Evolutionary conservation across 1,140 invertebrate genomes (phyloP), one percentile per base, ranked within the genome.

Genomic region (Drosophila nigrodunni): DNA sequence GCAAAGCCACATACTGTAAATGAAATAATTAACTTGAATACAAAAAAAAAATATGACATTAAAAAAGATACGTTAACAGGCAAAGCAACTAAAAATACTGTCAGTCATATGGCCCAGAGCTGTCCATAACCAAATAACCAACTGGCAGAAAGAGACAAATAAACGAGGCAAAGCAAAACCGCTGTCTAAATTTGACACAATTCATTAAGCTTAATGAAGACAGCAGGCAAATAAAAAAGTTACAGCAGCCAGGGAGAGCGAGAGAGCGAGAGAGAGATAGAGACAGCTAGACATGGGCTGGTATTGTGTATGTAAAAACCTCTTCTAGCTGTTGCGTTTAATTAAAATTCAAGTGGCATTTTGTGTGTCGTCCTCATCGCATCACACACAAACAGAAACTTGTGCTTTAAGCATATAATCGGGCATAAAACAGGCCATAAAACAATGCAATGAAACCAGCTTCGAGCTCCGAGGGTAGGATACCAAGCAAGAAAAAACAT

Each of bases 261-360:
- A 54, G 21, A 58, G 50, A 13, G 43, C 15, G 18, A 50, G n/a
- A 52, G 25, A 71, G 4, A 39, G 59, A 46, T 1, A 49, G 37
- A 61, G 35, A 25, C 7, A 59, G 57, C 39, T 15, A 65, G 41
- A 43, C 11, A 47, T 54, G 39, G 30, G 44, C 46, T 57, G 55
- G 21, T 18, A 35, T 41, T 66, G 37, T 64, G 49, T 44, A 57
- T 37, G 35, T 50, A 50, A 43, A 30, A 49, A 61, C 34, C 52
- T 66, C 9, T 62, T 47, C 74, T 83, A 88, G 80, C 85, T 89
- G 85, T 89, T 89, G 85, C 85, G 80, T 89, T 89, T 89, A 89
- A 89, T 89, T 89, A 89, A 89, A 89, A 89, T 89, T 89, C 85
- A 89, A 89, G 85, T 85, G 80, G 83, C 83, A 87, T 87, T 88